A percentile compares a stretch with the other conserved stretches of the same genome.
phyloP scores from a whole-genome alignment of 2,797 vertebrate species.

The Diplodus puntazzo region DNA sequence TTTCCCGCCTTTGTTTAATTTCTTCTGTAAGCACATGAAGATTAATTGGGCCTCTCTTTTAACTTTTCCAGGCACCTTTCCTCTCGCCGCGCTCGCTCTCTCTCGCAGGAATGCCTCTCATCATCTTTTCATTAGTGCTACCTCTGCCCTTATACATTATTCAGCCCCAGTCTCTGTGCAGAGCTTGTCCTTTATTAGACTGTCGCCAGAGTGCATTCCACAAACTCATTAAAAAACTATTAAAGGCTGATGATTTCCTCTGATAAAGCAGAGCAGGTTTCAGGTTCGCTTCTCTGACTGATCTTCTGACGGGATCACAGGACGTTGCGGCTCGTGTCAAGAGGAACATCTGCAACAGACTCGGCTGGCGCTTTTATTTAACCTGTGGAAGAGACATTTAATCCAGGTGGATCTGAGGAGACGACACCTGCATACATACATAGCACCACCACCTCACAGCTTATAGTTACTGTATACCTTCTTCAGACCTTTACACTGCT shows the following conservation, averaged over 20 bases:
- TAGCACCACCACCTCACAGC: background rate
- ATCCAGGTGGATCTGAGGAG: conserved; percentile 8
- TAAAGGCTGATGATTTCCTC: conserved; percentile 79
- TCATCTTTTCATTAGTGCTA: conserved; percentile 86
- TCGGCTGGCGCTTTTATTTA: conserved; percentile 23
- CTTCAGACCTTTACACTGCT: background rate
- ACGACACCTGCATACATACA: background rate
- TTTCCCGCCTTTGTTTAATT: conserved; percentile 74
- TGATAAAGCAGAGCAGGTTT: conserved; percentile 61
- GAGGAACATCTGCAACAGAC: conserved; percentile 55
- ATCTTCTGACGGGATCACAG: conserved; percentile 52
- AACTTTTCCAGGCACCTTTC: conserved; percentile 69
- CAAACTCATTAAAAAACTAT: conserved; percentile 88
- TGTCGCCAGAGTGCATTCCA: conserved; percentile 81
- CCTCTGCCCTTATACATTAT: conserved; percentile 84
- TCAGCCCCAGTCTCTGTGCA: conserved; percentile 78
- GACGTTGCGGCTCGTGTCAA: conserved; percentile 22
- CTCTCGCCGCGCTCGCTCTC: conserved; percentile 27
- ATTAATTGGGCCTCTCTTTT: conserved; percentile 82
- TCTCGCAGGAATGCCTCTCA: conserved; percentile 81
- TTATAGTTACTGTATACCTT: background rate
- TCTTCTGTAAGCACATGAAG: conserved; percentile 79
- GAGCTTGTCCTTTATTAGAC: conserved; percentile 83
- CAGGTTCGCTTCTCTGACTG: conserved; percentile 43
- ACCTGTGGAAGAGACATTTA: conserved; percentile 38